Base-by-base conservation (phyloP, 2,888 invertebrate genomes). In the Amaurobius ferox region DNA sequence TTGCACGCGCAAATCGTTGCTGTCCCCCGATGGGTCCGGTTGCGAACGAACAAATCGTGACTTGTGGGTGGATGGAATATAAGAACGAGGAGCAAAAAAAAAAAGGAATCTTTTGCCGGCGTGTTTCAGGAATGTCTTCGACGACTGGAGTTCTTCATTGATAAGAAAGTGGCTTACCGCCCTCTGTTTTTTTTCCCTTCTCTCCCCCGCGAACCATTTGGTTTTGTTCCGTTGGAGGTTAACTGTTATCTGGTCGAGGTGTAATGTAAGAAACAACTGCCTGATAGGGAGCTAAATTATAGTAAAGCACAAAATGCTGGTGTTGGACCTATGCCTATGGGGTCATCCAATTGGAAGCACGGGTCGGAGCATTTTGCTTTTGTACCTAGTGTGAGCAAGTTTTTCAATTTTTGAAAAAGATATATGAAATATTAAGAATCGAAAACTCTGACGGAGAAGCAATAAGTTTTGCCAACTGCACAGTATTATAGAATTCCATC, bases 11-110 rank as follows among this genome's bases (percentile, higher is more conserved):
- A 55, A n/a, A 39, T 74, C 67, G 55, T 80, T 74, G 74, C 26
- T 35, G 30, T 67, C 64, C 55, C 39, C 61, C 61, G 48, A 55
- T 74, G 68, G 23, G 83, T 83, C 83, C 83, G 83, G 83, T 83
- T 83, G 83, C 48, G 83, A 71, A 61, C 81, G 61, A 40, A 76
- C 76, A 76, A 70, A 70, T 83, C 83, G 83, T 83, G 83, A 83
- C 77, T 71, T 23, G 72, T 39, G 79, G 79, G 79, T 30, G 73
- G 72, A 78, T 62, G 39, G 39, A 55, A 61, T 35, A 62, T n/a
- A 30, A 30, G 48, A 71, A 39, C 30, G 40, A 11, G 28, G 16
- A 11, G 23, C 1, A n/a, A 55, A 19, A 70, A 28, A 70, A 28
- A 26, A 70, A 32, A 7, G 29, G 64, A 29, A 11, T 29, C 6